A percentile compares a stretch with the other conserved stretches of the same genome.
phyloP scores from a whole-genome alignment of 2,888 invertebrate species.

The Lysandra coridon region DNA sequence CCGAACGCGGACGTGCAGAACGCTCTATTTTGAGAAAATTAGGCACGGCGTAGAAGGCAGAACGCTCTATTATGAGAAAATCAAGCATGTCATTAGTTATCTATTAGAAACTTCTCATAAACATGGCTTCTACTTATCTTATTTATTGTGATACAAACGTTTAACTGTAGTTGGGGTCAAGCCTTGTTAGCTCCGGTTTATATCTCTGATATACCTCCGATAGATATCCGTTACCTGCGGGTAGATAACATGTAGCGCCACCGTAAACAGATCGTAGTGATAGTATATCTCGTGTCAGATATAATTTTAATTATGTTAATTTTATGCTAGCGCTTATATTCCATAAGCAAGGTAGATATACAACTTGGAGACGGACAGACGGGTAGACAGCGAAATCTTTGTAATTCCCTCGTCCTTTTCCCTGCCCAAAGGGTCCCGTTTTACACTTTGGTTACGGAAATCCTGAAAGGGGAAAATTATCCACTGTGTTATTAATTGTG shows the following conservation, averaged over 20 bases:
- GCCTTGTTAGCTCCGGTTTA: neutral
- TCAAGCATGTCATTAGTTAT: neutral
- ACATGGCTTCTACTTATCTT: neutral
- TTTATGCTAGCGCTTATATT: neutral
- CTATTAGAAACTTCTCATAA: neutral
- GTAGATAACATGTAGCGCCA: neutral
- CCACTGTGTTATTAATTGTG: too few species aligned
- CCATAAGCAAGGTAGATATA: neutral
- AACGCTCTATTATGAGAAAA: too few species aligned
- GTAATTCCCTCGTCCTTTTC: too few species aligned
- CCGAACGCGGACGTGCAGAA: too few species aligned
- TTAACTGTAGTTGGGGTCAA: neutral
- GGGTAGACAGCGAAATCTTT: too few species aligned
- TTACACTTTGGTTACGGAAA: too few species aligned
- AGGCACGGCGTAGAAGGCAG: too few species aligned
- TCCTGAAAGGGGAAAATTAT: too few species aligned
- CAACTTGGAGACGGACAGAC: too few species aligned
- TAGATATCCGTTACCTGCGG: neutral
- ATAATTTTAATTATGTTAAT: neutral
- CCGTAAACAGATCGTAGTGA: constrained; percentile 11
- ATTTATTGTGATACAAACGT: neutral
- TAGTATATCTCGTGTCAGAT: neutral
- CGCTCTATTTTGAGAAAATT: too few species aligned
- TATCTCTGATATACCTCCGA: neutral
- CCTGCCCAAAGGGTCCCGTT: too few species aligned